Evolutionary conservation across 1,140 invertebrate species (phyloP), one percentile per base, ranked within the genome.

Genomic region (Coelopa frigida): DNA sequence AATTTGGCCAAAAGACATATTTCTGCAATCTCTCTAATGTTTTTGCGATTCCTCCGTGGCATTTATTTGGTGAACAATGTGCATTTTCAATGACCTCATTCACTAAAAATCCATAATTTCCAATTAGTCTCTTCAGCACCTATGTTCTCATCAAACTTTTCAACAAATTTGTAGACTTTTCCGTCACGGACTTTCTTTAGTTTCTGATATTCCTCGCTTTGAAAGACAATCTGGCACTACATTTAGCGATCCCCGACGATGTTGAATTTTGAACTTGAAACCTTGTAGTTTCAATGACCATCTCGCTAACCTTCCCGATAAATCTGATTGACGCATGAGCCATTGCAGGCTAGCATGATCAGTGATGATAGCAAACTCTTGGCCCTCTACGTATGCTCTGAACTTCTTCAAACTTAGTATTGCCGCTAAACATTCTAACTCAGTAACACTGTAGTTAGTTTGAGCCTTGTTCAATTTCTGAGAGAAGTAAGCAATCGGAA

Each of bases 401-500:
- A 44, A 44, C 31, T 44, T 44, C 31, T 44, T 44, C n/a, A 44
- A 14, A 5, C 14, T 21, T 22, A 20, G 14, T 6, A 46, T 24
- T 3, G 36, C 46, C n/a, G 46, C 46, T 15, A 41, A 26, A 31
- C 46, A 48, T 22, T 48, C 46, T 22, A 32, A 17, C 26, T 48
- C 46, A 12, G 29, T 41, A 2, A 48, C 38, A 5, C 4, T 32
- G 24, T 48, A 48, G 14, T 48, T 48, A 17, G 24, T 23, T 38
- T 46, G 45, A 14, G 45, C 35, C 8, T n/a, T 24, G 20, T 31
- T 46, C 27, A 40, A 14, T 40, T 48, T 48, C 15, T 22, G 37
- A 0, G 46, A 48, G 14, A 41, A 29, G 20, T 22, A 46, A 2
- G 45, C 45, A 3, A 69, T 49, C 0, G 57, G 51, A n/a, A 43